A percentile compares a stretch with the other conserved stretches of the same genome.
Conservation (phyloP, 2,888 invertebrate species). For the Phyto melanocephala region DNA sequence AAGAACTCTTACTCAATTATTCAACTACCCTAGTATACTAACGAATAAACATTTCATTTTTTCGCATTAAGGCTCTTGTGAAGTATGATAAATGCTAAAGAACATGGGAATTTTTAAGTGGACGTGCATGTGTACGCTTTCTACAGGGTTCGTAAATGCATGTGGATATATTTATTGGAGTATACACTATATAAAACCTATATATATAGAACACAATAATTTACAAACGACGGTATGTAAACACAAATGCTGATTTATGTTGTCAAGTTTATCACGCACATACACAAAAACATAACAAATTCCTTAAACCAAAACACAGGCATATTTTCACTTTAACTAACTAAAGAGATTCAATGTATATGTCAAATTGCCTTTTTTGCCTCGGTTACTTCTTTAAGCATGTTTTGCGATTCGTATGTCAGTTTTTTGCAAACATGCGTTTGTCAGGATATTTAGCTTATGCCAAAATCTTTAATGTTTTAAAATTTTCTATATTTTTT, state of each 20-base stretch:
- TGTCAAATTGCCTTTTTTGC: slow-evolving; percentile 25
- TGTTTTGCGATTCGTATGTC: slow-evolving; percentile 13
- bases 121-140: neutral
- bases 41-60: too few relatives aligned
- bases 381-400: neutral
- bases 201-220: too few relatives aligned
- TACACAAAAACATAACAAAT: neutral
- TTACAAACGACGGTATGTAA: too few relatives aligned
- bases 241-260: slow-evolving; percentile 39
- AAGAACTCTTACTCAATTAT: too few relatives aligned
- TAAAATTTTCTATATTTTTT: neutral
- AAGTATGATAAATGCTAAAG: slow-evolving; percentile 43
- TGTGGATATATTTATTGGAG: neutral
- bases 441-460: too few relatives aligned
- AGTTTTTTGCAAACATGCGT: too few relatives aligned
- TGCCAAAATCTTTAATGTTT: neutral
- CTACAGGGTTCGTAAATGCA: neutral
- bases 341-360: slow-evolving; percentile 1
- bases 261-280: slow-evolving; percentile 42
- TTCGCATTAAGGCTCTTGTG: neutral
- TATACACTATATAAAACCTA: too few relatives aligned
- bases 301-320: neutral
- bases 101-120: neutral
- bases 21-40: too few relatives aligned
- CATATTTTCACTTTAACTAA: neutral